Percentiles rank a stretch among this genome's conserved stretches.
Conservation (phyloP, 2,113 vertebrate genomes). For the Argyrosomus japonicus region DNA sequence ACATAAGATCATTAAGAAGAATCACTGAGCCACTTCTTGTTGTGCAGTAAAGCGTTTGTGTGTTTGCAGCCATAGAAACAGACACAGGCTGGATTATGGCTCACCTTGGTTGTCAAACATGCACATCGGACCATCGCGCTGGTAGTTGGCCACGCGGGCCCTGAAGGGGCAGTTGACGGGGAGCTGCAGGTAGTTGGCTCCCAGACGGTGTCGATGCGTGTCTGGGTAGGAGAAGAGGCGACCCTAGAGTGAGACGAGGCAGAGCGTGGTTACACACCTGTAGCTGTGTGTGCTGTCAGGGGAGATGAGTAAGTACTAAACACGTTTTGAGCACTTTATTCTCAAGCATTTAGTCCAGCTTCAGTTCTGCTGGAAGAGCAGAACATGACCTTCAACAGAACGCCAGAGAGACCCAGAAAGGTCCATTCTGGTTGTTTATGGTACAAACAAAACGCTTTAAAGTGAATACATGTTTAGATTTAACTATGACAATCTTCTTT, state of each 20-base stretch:
- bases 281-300: background rate
- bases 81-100: background rate
- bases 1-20: background rate
- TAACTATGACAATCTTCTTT: background rate
- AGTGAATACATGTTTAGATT: too few relatives aligned
- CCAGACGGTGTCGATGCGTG: conserved; percentile 95
- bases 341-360: too few relatives aligned
- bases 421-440: too few relatives aligned
- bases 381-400: too few relatives aligned
- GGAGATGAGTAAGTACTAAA: too few relatives aligned
- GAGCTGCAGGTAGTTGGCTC: conserved; percentile 95
- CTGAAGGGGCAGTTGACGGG: conserved; percentile 96
- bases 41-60: background rate
- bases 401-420: too few relatives aligned
- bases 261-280: background rate
- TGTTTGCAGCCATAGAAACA: background rate
- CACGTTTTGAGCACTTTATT: too few relatives aligned
- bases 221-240: conserved; percentile 96
- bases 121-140: conserved; percentile 97
- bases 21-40: background rate
- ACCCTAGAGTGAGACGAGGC: conserved; percentile 81
- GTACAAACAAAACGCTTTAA: too few relatives aligned
- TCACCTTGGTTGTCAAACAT: conserved; percentile 91
- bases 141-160: conserved; percentile 92
- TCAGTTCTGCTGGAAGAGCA: too few relatives aligned